Conservation (phyloP, 2,888 invertebrate species). For the Metopia argyrocephala region DNA sequence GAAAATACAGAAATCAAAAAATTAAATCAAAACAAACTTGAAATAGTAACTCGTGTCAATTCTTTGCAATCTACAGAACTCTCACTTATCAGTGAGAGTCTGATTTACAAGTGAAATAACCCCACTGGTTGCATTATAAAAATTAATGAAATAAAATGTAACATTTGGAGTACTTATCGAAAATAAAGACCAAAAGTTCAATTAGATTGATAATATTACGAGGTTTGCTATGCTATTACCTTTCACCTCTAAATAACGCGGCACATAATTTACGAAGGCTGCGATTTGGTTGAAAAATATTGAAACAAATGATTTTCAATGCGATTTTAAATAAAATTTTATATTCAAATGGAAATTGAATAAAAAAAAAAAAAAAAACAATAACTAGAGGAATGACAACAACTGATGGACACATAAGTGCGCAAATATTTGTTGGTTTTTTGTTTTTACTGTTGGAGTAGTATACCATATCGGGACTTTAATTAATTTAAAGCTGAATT, state of each 20-base stretch:
- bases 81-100: no score
- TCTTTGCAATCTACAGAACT: no score
- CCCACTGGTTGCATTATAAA: not conserved
- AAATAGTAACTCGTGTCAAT: no score
- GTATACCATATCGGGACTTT: not conserved
- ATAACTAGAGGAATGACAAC: conserved; percentile 47
- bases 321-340: conserved; percentile 41
- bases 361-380: conserved; percentile 6
- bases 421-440: conserved; percentile 29
- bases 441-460: conserved; percentile 40
- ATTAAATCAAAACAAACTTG: no score
- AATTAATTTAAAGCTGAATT: no score
- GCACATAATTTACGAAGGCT: not conserved
- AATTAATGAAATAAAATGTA: not conserved
- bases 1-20: no score
- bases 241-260: not conserved
- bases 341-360: not conserved
- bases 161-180: conserved; percentile 3
- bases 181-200: conserved; percentile 55
- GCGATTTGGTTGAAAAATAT: conserved; percentile 16
- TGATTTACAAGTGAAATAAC: not conserved
- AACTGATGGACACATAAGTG: conserved; percentile 50
- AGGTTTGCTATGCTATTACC: not conserved
- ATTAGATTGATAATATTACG: conserved; percentile 49
- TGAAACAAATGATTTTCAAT: conserved; percentile 28